Base-by-base conservation (phyloP, 2,888 invertebrate species). In the Habrosyne pyritoides region DNA sequence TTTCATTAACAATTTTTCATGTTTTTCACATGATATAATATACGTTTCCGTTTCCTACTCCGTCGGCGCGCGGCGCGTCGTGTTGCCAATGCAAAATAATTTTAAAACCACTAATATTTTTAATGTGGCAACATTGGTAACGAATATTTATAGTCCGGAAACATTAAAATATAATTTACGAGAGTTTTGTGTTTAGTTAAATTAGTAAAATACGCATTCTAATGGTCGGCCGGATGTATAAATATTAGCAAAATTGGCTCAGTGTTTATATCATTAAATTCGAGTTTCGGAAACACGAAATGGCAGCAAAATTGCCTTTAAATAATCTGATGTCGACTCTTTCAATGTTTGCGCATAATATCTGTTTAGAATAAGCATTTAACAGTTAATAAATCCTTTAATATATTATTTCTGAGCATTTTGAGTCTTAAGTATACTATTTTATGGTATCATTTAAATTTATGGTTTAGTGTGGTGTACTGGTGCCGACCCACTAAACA, bases 151-250 rank as follows among this genome's bases (percentile, higher is more conserved):
- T 77, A 76, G 84, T 83, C 89, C 87, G 91, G 91, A 90, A 89
- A 90, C 88, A 91, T 90, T 89, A 92, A 89, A 85, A 75, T 77
- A 82, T 88, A 84, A 91, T 91, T 90, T 91, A 92, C 77, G 84
- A 82, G 73, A 80, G 84, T 86, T 87, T 84, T 82, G 83, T 86
- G 83, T 87, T 90, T 87, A 87, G 84, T 84, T 76, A 89, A 88
- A 90, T 91, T 83, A 86, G 83, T 86, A 79, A 86, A 86, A 86
- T 84, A 83, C 76, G 76, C 76, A 80, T 75, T 79, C 75, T 86
- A 84, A 91, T 86, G 79, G 82, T 59, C 53, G 62, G 68, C 84
- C 80, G 91, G 89, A 90, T 81, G 66, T 82, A 87, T 91, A 88
- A 89, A 91, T 90, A 87, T 87, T 79, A 82, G 75, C 73, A 63